phyloP scores from a whole-genome alignment of 2,113 vertebrate genomes.

The Menidia beryllina region DNA sequence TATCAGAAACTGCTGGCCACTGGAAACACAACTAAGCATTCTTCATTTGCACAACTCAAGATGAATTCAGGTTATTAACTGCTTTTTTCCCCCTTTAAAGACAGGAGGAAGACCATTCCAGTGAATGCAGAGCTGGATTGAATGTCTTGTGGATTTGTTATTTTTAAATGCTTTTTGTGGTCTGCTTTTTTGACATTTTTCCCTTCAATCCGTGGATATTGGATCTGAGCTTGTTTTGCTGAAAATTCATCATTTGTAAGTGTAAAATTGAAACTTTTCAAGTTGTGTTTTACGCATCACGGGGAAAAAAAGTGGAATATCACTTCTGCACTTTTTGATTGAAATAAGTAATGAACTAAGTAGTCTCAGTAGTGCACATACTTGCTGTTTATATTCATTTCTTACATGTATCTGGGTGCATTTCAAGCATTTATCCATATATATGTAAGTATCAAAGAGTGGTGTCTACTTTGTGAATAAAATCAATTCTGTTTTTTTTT shows the following conservation, averaged over 20 bases:
- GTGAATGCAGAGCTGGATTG: slow-evolving; percentile 12
- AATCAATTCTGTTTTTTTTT: not conserved
- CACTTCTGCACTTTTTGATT: too few relatives aligned
- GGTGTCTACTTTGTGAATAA: too few relatives aligned
- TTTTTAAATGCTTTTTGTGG: not conserved
- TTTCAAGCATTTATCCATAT: not conserved
- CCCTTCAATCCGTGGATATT: not conserved
- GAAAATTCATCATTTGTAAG: slow-evolving; percentile 14
- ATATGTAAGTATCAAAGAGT: too few relatives aligned
- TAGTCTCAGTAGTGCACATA: not conserved
- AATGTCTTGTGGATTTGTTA: not conserved
- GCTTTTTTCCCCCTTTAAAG: not conserved
- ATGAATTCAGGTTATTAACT: not conserved
- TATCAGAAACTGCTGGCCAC: slow-evolving; percentile 55
- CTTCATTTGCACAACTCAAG: not conserved
- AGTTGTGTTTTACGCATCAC: too few relatives aligned
- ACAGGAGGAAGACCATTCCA: not conserved
- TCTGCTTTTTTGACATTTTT: slow-evolving; percentile 7
- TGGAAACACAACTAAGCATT: slow-evolving; percentile 6
- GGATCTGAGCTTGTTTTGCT: slow-evolving; percentile 4
- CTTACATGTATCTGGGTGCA: not conserved
- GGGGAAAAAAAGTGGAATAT: too few relatives aligned
- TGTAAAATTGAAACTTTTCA: not conserved
- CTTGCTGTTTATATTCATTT: not conserved
- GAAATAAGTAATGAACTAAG: too few relatives aligned